Conservation (phyloP, 1,140 invertebrate genomes). For the Apolygus lucorum region DNA sequence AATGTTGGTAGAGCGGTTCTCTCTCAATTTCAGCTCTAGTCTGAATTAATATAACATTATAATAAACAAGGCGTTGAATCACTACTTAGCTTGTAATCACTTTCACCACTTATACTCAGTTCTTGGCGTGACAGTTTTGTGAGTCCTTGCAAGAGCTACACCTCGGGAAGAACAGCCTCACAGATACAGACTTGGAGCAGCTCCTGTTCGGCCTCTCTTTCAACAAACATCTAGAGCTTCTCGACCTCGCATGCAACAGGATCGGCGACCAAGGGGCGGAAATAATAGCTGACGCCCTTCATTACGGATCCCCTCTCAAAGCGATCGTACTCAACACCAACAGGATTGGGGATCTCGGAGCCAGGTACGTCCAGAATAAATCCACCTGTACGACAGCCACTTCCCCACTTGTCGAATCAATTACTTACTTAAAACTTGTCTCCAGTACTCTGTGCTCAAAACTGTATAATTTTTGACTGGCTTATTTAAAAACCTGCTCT, state of each 20-base stretch:
- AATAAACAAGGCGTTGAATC: no score
- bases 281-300: slow-evolving; percentile 45
- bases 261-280: slow-evolving; percentile 47
- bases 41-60: no score
- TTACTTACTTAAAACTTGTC: no score
- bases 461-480: no score
- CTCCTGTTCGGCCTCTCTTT: slow-evolving; percentile 42
- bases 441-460: no score
- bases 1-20: no score
- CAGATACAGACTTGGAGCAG: slow-evolving; percentile 47
- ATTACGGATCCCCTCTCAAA: slow-evolving; percentile 40
- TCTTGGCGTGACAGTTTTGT: background rate
- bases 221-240: slow-evolving; percentile 43
- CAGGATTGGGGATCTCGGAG: slow-evolving; percentile 45
- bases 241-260: slow-evolving; percentile 49
- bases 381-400: background rate
- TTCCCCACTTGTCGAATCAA: no score
- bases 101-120: no score
- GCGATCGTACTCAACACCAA: slow-evolving; percentile 47
- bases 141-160: slow-evolving; percentile 43
- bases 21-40: no score
- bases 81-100: no score
- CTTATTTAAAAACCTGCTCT: no score
- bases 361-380: slow-evolving; percentile 32
- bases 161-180: slow-evolving; percentile 49